Percentiles rank a stretch among this genome's conserved stretches.
Evolutionary conservation across 2,113 vertebrate species (phyloP).

Genomic region (Atractosteus spatula): DNA sequence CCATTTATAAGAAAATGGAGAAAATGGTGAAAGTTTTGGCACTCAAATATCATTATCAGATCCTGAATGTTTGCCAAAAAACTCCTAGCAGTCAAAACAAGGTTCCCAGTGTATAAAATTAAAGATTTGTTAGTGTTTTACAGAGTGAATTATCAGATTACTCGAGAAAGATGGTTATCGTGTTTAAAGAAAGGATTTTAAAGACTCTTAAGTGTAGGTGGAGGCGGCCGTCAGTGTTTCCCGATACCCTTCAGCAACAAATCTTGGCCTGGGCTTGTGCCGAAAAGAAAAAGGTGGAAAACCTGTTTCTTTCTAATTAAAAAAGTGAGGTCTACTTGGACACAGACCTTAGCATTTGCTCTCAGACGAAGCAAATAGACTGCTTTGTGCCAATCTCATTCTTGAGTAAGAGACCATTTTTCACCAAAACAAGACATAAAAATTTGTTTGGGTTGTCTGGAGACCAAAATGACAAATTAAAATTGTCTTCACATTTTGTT

Average conservation of each 20-base stretch:
- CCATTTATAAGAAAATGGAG: constrained; percentile 2
- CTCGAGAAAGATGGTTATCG: constrained; percentile 12
- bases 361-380: neutral
- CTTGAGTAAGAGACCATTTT: too few relatives aligned
- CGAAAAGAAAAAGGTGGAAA: neutral
- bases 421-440: too few relatives aligned
- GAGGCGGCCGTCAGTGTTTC: neutral
- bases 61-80: constrained; percentile 76
- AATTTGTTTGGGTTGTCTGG: too few relatives aligned
- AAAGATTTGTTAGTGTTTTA: constrained; percentile 61
- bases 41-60: constrained; percentile 83
- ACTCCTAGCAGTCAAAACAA: constrained; percentile 81
- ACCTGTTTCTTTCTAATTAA: neutral
- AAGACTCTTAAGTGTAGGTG: neutral
- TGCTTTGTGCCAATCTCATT: too few relatives aligned
- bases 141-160: constrained; percentile 15
- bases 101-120: constrained; percentile 82
- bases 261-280: neutral
- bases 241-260: neutral
- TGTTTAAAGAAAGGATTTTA: constrained; percentile 1
- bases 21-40: constrained; percentile 49
- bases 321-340: neutral
- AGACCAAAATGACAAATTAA: too few relatives aligned
- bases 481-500: too few relatives aligned
- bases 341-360: neutral